Percentiles rank a stretch among this genome's conserved stretches.
Evolutionary conservation across 1,140 invertebrate species (phyloP).

Genomic region (Trachelipus rathkii): DNA sequence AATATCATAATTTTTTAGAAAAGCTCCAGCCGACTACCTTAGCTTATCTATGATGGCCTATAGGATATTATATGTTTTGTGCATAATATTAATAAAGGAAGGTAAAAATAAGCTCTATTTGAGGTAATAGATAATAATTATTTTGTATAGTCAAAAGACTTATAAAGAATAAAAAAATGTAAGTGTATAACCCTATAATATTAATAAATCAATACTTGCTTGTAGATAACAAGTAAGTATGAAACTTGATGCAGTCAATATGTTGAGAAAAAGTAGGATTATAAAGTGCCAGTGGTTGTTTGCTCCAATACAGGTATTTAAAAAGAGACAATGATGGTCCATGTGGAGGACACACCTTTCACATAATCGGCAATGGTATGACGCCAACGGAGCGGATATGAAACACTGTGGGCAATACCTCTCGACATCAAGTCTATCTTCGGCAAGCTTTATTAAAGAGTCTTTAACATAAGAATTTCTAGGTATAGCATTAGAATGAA

Average conservation of each 20-base stretch:
- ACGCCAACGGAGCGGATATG: conserved; percentile 28
- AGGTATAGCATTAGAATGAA: no score
- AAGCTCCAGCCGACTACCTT: no score
- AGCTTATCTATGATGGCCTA: no score
- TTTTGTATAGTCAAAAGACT: no score
- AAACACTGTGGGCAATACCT: conserved; percentile 36
- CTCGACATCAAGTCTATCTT: conserved; percentile 25
- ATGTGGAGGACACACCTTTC: conserved; percentile 29
- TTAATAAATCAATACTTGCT: conserved; percentile 8
- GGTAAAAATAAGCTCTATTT: no score
- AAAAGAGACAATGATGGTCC: conserved; percentile 37
- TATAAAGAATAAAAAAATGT: no score
- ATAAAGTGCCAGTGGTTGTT: conserved; percentile 39
- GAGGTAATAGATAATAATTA: no score
- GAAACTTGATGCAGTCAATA: conserved; percentile 25
- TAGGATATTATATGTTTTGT: no score
- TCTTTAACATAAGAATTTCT: conserved; percentile 28
- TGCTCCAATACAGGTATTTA: conserved; percentile 32
- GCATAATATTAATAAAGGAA: no score
- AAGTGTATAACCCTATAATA: no score
- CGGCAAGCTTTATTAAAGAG: conserved; percentile 25
- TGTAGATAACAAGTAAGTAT: conserved; percentile 19
- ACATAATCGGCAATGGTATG: conserved; percentile 35
- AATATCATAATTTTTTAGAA: no score
- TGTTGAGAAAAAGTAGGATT: conserved; percentile 29